Conservation (phyloP, 2,888 invertebrate genomes). For the Silvanus unidentatus region DNA sequence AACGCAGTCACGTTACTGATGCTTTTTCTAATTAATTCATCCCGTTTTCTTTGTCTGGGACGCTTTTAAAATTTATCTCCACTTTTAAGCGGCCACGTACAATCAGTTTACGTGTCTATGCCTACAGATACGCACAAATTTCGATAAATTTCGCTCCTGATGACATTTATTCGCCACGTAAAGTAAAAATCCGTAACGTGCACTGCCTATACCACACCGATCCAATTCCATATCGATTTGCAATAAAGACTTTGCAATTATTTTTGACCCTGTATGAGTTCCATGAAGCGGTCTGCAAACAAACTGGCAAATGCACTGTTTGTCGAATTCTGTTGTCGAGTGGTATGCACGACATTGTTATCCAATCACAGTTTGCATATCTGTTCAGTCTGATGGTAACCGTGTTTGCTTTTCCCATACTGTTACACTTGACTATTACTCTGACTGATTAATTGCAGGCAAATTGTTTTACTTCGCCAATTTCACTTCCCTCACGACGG, state of each 20-base stretch:
- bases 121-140: too few relatives aligned
- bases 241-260: constrained; percentile 19
- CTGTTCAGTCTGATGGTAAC: constrained; percentile 23
- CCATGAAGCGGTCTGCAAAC: constrained; percentile 32
- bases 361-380: constrained; percentile 28
- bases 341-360: constrained; percentile 32
- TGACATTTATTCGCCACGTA: too few relatives aligned
- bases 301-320: constrained; percentile 35
- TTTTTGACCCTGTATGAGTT: constrained; percentile 22
- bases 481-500: too few relatives aligned
- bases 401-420: constrained; percentile 24
- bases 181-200: too few relatives aligned
- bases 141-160: too few relatives aligned
- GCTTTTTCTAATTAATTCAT: constrained; percentile 23
- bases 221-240: constrained; percentile 13
- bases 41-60: constrained; percentile 18
- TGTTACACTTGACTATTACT: constrained; percentile 17
- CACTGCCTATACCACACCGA: background rate
- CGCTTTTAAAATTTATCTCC: constrained; percentile 23
- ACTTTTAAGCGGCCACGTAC: constrained; percentile 25
- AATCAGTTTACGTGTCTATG: constrained; percentile 11
- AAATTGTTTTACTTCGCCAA: constrained; percentile 1
- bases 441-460: constrained; percentile 12
- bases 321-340: constrained; percentile 31
- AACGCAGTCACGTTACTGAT: constrained; percentile 21